Evolutionary conservation across 2,113 vertebrate genomes (phyloP).

Genomic region (Sorex fumeus): DNA sequence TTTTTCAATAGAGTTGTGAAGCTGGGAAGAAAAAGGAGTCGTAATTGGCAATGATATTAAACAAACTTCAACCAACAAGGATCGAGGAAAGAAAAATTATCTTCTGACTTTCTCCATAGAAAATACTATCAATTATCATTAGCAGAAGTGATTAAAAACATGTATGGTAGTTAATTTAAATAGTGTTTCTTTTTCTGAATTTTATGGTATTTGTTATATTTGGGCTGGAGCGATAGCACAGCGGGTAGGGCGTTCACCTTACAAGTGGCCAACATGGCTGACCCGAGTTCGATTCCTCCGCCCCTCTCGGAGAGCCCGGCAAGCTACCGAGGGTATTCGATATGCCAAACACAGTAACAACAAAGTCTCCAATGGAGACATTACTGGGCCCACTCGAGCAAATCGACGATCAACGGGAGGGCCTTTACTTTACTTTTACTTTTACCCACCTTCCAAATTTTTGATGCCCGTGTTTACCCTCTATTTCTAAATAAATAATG

Average conservation of each 20-base stretch:
- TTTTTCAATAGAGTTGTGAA: neutral
- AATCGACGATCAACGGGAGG: too few relatives aligned
- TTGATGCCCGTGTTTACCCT: neutral
- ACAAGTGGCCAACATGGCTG: too few relatives aligned
- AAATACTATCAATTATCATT: conserved; percentile 17
- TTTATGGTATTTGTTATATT: neutral
- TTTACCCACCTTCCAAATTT: conserved; percentile 42
- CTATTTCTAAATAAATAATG: conserved; percentile 24
- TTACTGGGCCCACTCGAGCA: too few relatives aligned
- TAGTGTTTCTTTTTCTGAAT: conserved; percentile 29
- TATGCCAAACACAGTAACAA: too few relatives aligned
- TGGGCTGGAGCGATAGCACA: too few relatives aligned
- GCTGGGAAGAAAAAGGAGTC: neutral
- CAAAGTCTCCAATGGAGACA: too few relatives aligned
- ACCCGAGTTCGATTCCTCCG: too few relatives aligned
- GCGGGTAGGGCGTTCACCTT: too few relatives aligned
- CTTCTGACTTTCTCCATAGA: neutral
- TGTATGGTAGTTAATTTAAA: conserved; percentile 17
- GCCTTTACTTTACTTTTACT: too few relatives aligned
- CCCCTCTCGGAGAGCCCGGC: neutral
- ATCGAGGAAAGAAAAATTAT: neutral
- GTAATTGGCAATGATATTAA: neutral
- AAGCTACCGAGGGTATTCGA: too few relatives aligned
- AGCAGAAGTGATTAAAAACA: conserved; percentile 32
- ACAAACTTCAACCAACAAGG: neutral